Evolutionary conservation across 1,140 invertebrate species (phyloP).

Genomic region (Drosophila azteca): DNA sequence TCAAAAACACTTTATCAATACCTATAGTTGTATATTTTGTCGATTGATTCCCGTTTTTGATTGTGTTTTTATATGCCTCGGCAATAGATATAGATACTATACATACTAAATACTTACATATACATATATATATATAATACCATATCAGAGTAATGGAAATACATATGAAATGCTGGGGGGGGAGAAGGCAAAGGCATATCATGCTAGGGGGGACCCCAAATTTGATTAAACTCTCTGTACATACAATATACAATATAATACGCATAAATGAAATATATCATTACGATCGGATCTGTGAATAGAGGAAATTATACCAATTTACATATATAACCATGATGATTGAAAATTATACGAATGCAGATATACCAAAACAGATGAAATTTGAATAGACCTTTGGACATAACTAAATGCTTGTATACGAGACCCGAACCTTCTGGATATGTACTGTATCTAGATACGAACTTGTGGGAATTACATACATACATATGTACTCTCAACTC

Average conservation of each 20-base stretch:
- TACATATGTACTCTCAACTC: slow-evolving; percentile 12
- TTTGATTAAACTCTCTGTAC: slow-evolving; percentile 23
- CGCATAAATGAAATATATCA: slow-evolving; percentile 42
- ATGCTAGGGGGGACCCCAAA: slow-evolving; percentile 9
- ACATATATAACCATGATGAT: slow-evolving; percentile 63
- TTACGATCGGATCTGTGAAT: slow-evolving; percentile 74
- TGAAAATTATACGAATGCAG: slow-evolving; percentile 63
- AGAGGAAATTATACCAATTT: slow-evolving; percentile 78
- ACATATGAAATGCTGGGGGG: slow-evolving; percentile 21
- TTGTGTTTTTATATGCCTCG: slow-evolving; percentile 23
- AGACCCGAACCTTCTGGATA: slow-evolving; percentile 34
- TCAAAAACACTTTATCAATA: slow-evolving; percentile 29
- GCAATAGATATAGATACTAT: slow-evolving; percentile 26
- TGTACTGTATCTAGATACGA: background rate
- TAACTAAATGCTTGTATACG: slow-evolving; percentile 76
- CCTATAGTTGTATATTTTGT: slow-evolving; percentile 54
- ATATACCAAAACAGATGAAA: slow-evolving; percentile 62
- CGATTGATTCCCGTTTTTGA: slow-evolving; percentile 37
- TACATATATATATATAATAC: slow-evolving; percentile 40
- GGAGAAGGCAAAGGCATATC: slow-evolving; percentile 9
- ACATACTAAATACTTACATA: slow-evolving; percentile 3
- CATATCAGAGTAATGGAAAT: slow-evolving; percentile 43
- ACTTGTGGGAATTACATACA: slow-evolving; percentile 19
- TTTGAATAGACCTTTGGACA: slow-evolving; percentile 59
- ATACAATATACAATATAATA: slow-evolving; percentile 37